Base-by-base conservation (phyloP, 2,797 vertebrate genomes). In the Moxostoma hubbsi region DNA sequence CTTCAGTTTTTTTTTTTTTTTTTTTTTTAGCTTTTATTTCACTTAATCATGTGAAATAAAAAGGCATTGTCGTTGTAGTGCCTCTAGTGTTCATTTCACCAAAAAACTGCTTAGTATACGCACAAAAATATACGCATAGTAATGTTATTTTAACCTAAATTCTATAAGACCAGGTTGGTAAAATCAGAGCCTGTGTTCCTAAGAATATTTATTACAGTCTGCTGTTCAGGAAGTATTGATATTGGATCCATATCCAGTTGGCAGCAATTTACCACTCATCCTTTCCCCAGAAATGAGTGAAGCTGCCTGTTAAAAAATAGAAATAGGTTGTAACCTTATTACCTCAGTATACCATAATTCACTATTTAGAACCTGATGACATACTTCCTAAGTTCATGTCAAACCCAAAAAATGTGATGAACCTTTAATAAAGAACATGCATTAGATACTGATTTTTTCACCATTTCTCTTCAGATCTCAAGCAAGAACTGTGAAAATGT, bases 331-430 rank as follows among this genome's bases (percentile, higher is more conserved):
- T 63, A 46, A 46, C 24, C 36, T 53, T 6, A 13, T 18, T 69
- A 54, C 49, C 47, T 69, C 66, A 11, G 18, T 9, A 12, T 43
- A 59, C 55, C 12, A 12, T 55, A 12, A 78, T 78, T 63, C 68
- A 62, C 18, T 67, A 43, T 67, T 67, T 67, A 67, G 16, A 76
- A 13, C 18, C 13, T 67, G 55, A 51, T 68, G 54, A 67, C 63
- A 76, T 50, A 50, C 46, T 76, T 67, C 54, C 57, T 53, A 67
- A 50, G 46, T 58, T 36, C 15, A 16, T 11, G 55, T 55, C 24
- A 47, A 57, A 57, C 16, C 51, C 12, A 47, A 55, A n/a, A 54
- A 75, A 49, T 7, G 12, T 0, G 0, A 1, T 57, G 53, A 66
- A 75, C 62, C n/a, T 55, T 66, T 65, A 57, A 24, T 47, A 36